phyloP scores from a whole-genome alignment of 2,888 invertebrate species.

The Spodoptera exigua region DNA sequence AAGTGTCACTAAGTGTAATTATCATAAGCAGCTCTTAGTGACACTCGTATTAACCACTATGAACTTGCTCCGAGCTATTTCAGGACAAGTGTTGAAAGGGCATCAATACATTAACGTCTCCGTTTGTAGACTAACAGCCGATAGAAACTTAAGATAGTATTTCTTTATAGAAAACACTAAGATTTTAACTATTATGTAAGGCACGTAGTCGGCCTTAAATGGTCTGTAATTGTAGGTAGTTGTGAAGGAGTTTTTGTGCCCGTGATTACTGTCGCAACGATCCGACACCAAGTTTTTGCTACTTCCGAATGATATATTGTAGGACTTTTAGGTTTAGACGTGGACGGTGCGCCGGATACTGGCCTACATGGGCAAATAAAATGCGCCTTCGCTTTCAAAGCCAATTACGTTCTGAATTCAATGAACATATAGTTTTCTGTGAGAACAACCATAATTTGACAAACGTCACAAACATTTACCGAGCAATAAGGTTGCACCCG shows the following conservation, averaged over 20 bases:
- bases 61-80: conserved; percentile 50
- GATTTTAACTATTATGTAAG: conserved; percentile 81
- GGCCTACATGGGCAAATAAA: conserved; percentile 39
- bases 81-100: conserved; percentile 51
- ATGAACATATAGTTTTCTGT: conserved; percentile 22
- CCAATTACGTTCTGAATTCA: conserved; percentile 32
- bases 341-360: conserved; percentile 47
- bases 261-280: conserved; percentile 80
- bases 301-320: conserved; percentile 82
- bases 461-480: background rate
- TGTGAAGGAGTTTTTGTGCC: conserved; percentile 78
- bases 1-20: conserved; percentile 41
- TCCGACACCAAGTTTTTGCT: conserved; percentile 83
- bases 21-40: conserved; percentile 46
- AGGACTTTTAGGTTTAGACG: conserved; percentile 56
- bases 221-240: conserved; percentile 85
- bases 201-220: conserved; percentile 83
- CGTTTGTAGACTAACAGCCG: conserved; percentile 53
- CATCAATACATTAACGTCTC: conserved; percentile 52
- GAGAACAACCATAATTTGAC: conserved; percentile 1
- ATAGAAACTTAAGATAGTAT: conserved; percentile 62
- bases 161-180: conserved; percentile 73
- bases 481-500: background rate
- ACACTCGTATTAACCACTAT: conserved; percentile 51
- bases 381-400: conserved; percentile 33